A percentile compares a stretch with the other conserved stretches of the same genome.
These are phyloP conservation scores for Pandemis corylana DNA, from an alignment of 2,888 invertebrate species.

Conservation along the genomic window DNA sequence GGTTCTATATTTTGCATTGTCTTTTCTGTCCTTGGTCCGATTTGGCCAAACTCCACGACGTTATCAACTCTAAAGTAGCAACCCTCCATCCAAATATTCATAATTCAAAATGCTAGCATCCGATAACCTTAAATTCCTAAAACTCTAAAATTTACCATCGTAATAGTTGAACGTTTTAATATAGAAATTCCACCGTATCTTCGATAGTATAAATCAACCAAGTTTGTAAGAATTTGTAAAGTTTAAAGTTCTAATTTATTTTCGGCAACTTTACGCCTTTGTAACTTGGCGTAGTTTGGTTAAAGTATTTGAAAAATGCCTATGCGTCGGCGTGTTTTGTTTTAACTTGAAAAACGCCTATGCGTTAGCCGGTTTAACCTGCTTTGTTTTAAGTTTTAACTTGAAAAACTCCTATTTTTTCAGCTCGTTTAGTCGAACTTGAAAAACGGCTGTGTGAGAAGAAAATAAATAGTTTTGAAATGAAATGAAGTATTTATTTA, in stretches of 20 bases:
- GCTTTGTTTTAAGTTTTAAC: too few species aligned
- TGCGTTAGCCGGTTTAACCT: too few species aligned
- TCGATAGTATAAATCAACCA: conserved; percentile 30
- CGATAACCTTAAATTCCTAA: not conserved
- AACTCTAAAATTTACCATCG: conserved; percentile 28
- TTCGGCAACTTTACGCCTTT: not conserved
- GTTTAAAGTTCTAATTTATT: conserved; percentile 35
- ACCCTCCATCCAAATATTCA: not conserved
- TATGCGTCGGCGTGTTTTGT: not conserved
- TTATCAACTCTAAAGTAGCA: not conserved
- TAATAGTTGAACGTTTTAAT: conserved; percentile 36
- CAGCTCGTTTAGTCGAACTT: too few species aligned
- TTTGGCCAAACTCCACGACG: too few species aligned
- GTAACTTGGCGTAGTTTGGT: not conserved
- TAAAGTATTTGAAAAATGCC: conserved; percentile 7
- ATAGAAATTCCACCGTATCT: conserved; percentile 37
- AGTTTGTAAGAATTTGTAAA: conserved; percentile 12
- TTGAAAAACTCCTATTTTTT: too few species aligned
- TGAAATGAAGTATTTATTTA: too few species aligned
- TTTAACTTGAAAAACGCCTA: not conserved
- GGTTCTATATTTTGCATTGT: too few species aligned
- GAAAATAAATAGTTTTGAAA: too few species aligned
- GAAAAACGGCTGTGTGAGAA: too few species aligned
- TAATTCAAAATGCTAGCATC: not conserved
- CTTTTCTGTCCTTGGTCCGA: too few species aligned